A percentile compares a stretch with the other conserved stretches of the same genome.
Conservation (phyloP, 2,888 invertebrate species). For the Lathronympha strigana region DNA sequence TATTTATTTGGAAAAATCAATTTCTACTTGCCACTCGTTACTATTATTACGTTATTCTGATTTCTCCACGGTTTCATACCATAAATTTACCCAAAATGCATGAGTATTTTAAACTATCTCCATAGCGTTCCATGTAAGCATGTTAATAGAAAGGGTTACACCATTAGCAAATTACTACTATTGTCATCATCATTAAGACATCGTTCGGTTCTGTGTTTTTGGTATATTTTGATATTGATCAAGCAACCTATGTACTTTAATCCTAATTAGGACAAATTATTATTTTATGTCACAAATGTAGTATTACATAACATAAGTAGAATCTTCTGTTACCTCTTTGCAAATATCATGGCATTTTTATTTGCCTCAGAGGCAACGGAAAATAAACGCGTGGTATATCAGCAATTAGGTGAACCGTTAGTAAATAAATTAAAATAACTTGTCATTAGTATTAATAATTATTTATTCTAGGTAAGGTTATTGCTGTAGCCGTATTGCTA, state of each 20-base stretch:
- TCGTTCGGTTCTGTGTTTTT: conserved; percentile 1
- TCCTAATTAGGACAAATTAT: conserved; percentile 52
- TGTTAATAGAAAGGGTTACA: too few relatives aligned
- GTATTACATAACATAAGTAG: conserved; percentile 76
- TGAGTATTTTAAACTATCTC: too few relatives aligned
- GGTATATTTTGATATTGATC: conserved; percentile 11
- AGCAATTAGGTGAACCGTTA: conserved; percentile 80
- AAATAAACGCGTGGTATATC: conserved; percentile 72
- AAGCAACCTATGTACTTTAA: conserved; percentile 12
- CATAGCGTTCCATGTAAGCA: too few relatives aligned
- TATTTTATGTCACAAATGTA: conserved; percentile 61
- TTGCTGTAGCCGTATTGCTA: conserved; percentile 69
- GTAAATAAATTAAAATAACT: conserved; percentile 80
- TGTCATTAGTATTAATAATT: conserved; percentile 83
- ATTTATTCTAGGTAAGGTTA: conserved; percentile 78
- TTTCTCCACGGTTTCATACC: too few relatives aligned
- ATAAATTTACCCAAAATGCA: too few relatives aligned
- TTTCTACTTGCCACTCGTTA: too few relatives aligned
- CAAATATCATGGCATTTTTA: conserved; percentile 57
- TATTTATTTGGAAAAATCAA: neutral
- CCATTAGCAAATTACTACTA: too few relatives aligned
- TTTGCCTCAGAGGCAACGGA: conserved; percentile 78
- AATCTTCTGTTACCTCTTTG: conserved; percentile 83
- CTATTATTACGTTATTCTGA: too few relatives aligned
- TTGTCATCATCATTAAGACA: too few relatives aligned